Conservation (phyloP, 1,140 invertebrate genomes). For the Nebria ingens region DNA sequence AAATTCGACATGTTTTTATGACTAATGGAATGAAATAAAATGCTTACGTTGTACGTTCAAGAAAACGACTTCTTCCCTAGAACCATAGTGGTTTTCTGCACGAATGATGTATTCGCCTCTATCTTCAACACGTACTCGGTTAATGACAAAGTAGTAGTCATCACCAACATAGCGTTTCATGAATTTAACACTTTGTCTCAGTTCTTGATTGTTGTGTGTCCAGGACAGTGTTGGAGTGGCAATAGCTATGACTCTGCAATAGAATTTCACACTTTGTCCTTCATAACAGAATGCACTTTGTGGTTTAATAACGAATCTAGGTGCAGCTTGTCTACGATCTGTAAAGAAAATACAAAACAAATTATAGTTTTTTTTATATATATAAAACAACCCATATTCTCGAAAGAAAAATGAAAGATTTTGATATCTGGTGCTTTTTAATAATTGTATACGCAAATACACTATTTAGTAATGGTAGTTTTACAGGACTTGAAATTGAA, state of each 20-base stretch:
- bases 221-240: slow-evolving; percentile 91
- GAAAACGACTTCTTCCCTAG: slow-evolving; percentile 91
- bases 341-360: too few relatives aligned
- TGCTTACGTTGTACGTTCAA: slow-evolving; percentile 90
- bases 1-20: not conserved
- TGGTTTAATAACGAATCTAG: slow-evolving; percentile 94
- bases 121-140: slow-evolving; percentile 87
- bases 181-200: slow-evolving; percentile 97
- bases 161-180: slow-evolving; percentile 97
- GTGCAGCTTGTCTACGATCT: slow-evolving; percentile 95
- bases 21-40: slow-evolving; percentile 14
- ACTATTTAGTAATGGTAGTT: too few relatives aligned
- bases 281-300: slow-evolving; percentile 92
- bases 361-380: not conserved
- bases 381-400: not conserved
- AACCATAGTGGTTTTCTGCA: slow-evolving; percentile 96
- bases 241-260: slow-evolving; percentile 90
- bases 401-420: too few relatives aligned
- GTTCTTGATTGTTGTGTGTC: slow-evolving; percentile 85
- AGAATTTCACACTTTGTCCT: slow-evolving; percentile 94
- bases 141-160: slow-evolving; percentile 96
- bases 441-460: not conserved
- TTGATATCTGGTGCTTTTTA: not conserved
- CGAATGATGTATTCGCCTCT: slow-evolving; percentile 94
- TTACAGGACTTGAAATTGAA: too few relatives aligned